A percentile compares a stretch with the other conserved stretches of the same genome.
phyloP scores from a whole-genome alignment of 2,113 vertebrate genomes.

The Siphamia tubifer region DNA sequence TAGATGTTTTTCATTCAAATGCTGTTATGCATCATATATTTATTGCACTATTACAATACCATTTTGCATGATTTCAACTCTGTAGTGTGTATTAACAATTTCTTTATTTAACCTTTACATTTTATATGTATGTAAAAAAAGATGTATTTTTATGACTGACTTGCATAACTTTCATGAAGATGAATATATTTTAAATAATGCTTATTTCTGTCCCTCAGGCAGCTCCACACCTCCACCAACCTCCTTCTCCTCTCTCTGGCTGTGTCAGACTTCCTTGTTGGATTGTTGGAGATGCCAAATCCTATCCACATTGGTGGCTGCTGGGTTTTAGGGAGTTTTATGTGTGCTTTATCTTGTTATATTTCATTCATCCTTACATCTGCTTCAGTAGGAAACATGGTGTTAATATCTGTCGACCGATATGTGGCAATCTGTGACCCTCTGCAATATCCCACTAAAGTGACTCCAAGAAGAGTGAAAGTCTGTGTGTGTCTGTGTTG shows the following conservation, averaged over 20 bases:
- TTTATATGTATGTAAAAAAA: too few relatives aligned
- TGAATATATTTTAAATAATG: not conserved
- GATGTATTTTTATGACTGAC: too few relatives aligned
- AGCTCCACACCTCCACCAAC: conserved; percentile 61
- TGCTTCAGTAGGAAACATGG: not conserved
- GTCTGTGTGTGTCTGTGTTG: not conserved
- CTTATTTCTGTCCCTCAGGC: conserved; percentile 27
- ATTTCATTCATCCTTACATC: not conserved
- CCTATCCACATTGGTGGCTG: not conserved
- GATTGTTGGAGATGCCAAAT: not conserved
- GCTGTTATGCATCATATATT: too few relatives aligned
- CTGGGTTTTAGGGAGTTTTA: not conserved
- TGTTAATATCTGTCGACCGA: not conserved
- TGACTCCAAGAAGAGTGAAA: not conserved
- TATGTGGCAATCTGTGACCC: not conserved
- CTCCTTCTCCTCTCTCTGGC: conserved; percentile 36
- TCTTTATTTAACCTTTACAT: too few relatives aligned
- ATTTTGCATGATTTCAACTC: too few relatives aligned
- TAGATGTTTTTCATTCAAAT: too few relatives aligned
- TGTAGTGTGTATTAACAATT: too few relatives aligned
- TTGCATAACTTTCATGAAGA: too few relatives aligned
- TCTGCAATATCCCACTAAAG: not conserved
- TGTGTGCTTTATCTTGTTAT: not conserved
- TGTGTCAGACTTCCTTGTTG: not conserved
- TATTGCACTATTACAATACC: too few relatives aligned